A percentile compares a stretch with the other conserved stretches of the same genome.
Evolutionary conservation across 2,113 vertebrate species (phyloP).

Genomic region (Amblyopsis rosae): DNA sequence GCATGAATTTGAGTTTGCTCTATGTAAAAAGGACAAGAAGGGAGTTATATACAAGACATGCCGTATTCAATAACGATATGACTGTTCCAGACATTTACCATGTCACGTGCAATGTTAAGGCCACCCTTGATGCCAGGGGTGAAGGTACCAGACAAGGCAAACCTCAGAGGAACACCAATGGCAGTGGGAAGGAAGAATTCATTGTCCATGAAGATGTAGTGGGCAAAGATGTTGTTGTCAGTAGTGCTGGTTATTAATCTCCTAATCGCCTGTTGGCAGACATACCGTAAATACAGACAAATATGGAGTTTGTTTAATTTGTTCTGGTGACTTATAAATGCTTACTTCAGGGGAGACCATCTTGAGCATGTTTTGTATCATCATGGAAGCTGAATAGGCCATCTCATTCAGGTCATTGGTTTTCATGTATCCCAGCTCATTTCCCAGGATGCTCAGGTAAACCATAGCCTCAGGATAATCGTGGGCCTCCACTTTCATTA

Average conservation of each 20-base stretch:
- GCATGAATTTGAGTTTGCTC: constrained; percentile 82
- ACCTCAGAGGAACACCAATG: constrained; percentile 85
- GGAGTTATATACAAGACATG: background rate
- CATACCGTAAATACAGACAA: background rate
- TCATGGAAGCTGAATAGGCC: constrained; percentile 60
- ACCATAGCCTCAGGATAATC: constrained; percentile 86
- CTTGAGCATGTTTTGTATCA: constrained; percentile 67
- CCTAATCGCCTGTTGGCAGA: constrained; percentile 63
- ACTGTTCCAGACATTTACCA: constrained; percentile 66
- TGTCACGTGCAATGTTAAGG: constrained; percentile 74
- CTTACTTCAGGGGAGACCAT: constrained; percentile 74
- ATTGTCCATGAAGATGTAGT: constrained; percentile 97
- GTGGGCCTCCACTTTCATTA: constrained; percentile 77
- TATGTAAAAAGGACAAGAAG: constrained; percentile 44
- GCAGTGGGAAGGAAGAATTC: constrained; percentile 90
- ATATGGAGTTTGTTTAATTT: background rate
- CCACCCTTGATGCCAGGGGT: constrained; percentile 84
- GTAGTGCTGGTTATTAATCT: constrained; percentile 74
- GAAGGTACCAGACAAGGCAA: constrained; percentile 85
- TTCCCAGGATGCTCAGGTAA: constrained; percentile 86
- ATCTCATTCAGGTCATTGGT: constrained; percentile 80
- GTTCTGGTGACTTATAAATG: background rate
- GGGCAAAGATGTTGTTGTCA: constrained; percentile 84
- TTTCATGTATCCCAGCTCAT: constrained; percentile 89
- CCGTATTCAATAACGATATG: background rate